Conservation (phyloP, 1,140 invertebrate species). For the Nephila pilipes region DNA sequence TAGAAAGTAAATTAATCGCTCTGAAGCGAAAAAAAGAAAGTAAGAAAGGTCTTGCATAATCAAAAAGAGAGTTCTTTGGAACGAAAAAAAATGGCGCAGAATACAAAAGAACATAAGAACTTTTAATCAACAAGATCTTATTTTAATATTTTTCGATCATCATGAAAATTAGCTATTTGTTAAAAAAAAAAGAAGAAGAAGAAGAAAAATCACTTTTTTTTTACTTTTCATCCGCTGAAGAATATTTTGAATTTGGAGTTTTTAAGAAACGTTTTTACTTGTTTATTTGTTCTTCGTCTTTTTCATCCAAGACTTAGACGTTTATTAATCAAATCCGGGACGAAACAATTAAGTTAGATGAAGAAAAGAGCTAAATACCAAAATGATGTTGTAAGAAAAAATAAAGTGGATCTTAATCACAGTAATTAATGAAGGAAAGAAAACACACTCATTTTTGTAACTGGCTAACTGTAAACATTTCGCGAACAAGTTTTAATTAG, state of each 20-base stretch:
- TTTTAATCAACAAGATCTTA: slow-evolving; percentile 36
- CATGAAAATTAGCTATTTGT: slow-evolving; percentile 14
- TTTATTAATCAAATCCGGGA: slow-evolving; percentile 10
- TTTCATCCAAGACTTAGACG: neutral
- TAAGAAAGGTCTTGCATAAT: neutral
- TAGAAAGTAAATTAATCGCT: slow-evolving; percentile 12
- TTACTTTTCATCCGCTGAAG: neutral
- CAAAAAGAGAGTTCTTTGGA: neutral
- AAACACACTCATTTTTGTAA: slow-evolving; percentile 19
- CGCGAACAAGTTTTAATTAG: slow-evolving; percentile 20
- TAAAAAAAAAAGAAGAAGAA: neutral
- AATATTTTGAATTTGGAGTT: neutral
- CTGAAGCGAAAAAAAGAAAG: neutral
- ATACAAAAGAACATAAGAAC: slow-evolving; percentile 1
- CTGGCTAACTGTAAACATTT: slow-evolving; percentile 22
- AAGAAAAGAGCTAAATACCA: neutral
- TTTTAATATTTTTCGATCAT: slow-evolving; percentile 13
- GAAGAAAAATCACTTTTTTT: neutral
- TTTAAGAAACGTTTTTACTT: neutral
- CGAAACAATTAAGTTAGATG: neutral
- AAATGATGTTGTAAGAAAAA: neutral
- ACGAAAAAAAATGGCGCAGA: neutral
- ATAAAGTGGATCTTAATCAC: neutral
- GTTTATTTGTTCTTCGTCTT: neutral
- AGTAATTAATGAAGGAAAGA: neutral